Base-by-base conservation (phyloP, 1,140 invertebrate genomes). In the Drosophila watanabei region DNA sequence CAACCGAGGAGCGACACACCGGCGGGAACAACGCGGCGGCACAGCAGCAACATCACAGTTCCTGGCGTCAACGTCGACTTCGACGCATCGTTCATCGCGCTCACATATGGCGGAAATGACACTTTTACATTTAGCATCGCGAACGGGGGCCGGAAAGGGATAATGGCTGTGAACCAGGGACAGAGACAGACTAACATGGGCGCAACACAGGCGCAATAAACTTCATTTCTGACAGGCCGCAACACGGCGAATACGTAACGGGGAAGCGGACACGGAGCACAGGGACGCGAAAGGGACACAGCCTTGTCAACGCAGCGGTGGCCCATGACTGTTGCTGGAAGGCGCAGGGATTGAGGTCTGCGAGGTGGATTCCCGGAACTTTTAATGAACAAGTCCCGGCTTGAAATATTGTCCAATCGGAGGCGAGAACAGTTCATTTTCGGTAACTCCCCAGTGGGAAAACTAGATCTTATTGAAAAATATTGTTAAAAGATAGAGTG, bases 21-120 rank as follows among this genome's bases (percentile, higher is more conserved):
- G 37, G 62, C 48, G 65, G 41, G 73, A 85, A 54, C 71, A 60
- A 43, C 43, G 68, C 54, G 64, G 33, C 28, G 41, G 56, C 45
- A 66, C 46, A 45, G 39, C 43, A 60, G 39, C 39, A 65, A 59
- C 48, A 77, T 45, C 62, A 68, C 37, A 49, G 54, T 14, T 54
- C 32, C 20, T 35, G 56, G 35, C 73, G 75, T 56, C 61, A 57
- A 60, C 85, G 77, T 39, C 60, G 70, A 75, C 85, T 62, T 60
- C 80, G 86, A 90, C 86, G 85, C 82, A 89, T 89, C 86, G 85
- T 90, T 89, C 86, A 89, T 89, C 82, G 78, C 81, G 79, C 63
- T 90, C 86, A 82, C 85, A 89, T 89, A 90, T 89, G 85, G 85
- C 85, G 85, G 86, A 89, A 85, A 89, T 90, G 86, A 89, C 85